Conservation (phyloP, 2,797 vertebrate genomes). For the Typhlichthys eigenmanni region DNA sequence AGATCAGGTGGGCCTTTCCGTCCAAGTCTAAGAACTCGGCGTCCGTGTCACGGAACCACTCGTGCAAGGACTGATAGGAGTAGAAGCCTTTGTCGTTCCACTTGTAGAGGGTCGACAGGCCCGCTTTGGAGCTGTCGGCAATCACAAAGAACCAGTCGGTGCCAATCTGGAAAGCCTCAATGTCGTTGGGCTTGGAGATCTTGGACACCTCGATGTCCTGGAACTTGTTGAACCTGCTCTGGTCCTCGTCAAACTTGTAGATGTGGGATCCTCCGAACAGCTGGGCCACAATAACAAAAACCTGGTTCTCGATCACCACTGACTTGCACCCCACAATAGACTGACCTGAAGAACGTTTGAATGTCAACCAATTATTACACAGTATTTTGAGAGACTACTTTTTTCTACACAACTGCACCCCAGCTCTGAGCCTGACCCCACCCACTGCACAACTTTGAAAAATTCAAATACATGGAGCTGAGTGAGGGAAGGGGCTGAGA, state of each 20-base stretch:
- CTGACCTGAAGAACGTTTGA: conserved; percentile 80
- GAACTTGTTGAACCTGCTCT: conserved; percentile 96
- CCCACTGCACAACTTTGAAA: too few relatives aligned
- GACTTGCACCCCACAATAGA: conserved; percentile 97
- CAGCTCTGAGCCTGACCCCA: too few relatives aligned
- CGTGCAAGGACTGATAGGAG: conserved; percentile 93
- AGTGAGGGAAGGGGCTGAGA: too few relatives aligned
- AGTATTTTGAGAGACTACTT: background rate
- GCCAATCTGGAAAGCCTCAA: conserved; percentile 93
- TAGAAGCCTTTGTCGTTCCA: conserved; percentile 98
- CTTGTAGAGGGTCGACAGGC: conserved; percentile 95
- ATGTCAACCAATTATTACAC: background rate
- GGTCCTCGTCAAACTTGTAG: conserved; percentile 95
- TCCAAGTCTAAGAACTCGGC: conserved; percentile 92
- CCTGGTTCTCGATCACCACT: conserved; percentile 89
- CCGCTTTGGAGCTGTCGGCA: conserved; percentile 97
- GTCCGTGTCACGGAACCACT: conserved; percentile 98
- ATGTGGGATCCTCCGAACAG: conserved; percentile 98
- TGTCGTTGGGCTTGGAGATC: conserved; percentile 98
- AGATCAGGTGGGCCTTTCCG: conserved; percentile 90
- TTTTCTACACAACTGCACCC: background rate
- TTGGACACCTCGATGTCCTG: conserved; percentile 96
- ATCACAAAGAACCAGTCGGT: conserved; percentile 93
- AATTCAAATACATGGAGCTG: too few relatives aligned
- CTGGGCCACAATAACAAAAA: conserved; percentile 97